Evolutionary conservation across 2,888 invertebrate genomes (phyloP).

Genomic region (Pyrocoelia pectoralis): DNA sequence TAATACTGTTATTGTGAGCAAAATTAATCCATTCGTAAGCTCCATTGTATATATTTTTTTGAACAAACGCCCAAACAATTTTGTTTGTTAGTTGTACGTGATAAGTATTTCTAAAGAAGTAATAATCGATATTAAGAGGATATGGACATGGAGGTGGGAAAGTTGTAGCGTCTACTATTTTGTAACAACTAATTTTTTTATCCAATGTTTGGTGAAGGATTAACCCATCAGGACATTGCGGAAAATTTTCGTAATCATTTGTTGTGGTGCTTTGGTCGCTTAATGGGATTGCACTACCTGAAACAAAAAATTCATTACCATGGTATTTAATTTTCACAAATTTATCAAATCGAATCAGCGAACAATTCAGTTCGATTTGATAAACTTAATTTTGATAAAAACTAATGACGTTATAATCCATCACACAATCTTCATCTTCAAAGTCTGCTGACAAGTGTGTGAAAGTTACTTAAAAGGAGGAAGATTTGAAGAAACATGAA

Average conservation of each 20-base stretch:
- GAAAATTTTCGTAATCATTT: not conserved
- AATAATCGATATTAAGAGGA: conserved; percentile 11
- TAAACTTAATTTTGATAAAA: too few relatives aligned
- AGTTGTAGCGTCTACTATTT: conserved; percentile 8
- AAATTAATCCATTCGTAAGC: not conserved
- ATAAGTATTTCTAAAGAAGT: not conserved
- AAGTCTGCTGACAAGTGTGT: too few relatives aligned
- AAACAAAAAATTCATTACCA: not conserved
- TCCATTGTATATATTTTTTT: conserved; percentile 4
- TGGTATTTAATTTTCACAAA: too few relatives aligned
- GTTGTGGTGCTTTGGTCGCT: not conserved
- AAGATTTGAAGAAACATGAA: too few relatives aligned
- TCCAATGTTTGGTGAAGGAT: not conserved
- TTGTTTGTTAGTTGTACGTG: not conserved
- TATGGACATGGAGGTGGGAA: conserved; percentile 22
- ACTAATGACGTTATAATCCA: too few relatives aligned
- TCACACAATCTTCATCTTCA: too few relatives aligned
- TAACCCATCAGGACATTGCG: conserved; percentile 17
- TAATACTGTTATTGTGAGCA: not conserved
- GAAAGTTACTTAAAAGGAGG: too few relatives aligned
- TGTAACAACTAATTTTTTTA: conserved; percentile 13
- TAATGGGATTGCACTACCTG: not conserved
- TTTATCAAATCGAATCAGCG: too few relatives aligned
- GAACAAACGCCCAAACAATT: conserved; percentile 8
- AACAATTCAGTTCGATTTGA: too few relatives aligned